Evolutionary conservation across 2,113 vertebrate species (phyloP).

Genomic region (Catharus bicknelli): DNA sequence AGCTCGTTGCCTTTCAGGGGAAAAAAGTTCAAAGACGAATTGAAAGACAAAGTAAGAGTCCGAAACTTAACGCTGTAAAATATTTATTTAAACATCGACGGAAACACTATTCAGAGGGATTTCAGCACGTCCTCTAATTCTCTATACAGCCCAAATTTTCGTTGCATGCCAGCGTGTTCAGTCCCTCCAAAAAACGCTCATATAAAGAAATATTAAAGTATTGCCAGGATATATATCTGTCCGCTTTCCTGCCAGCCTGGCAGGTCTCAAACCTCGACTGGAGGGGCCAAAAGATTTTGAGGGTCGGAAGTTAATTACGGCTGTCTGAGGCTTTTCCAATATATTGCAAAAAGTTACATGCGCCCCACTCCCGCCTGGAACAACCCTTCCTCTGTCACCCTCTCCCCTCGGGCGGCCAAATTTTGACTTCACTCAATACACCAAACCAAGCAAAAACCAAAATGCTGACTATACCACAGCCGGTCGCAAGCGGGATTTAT

Average conservation of each 20-base stretch:
- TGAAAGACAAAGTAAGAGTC: neutral
- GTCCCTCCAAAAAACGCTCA: neutral
- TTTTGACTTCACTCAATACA: neutral
- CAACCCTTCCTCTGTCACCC: neutral
- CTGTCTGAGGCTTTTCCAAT: neutral
- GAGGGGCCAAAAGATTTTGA: neutral
- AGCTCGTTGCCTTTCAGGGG: neutral
- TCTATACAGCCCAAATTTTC: neutral
- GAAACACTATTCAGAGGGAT: neutral
- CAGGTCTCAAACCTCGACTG: neutral
- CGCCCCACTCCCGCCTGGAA: neutral
- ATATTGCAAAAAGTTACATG: neutral
- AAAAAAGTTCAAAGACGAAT: neutral
- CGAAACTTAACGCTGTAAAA: neutral
- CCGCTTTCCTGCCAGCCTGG: neutral
- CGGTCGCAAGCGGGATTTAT: neutral
- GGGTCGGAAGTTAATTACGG: neutral
- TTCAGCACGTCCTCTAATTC: neutral
- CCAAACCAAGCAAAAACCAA: neutral
- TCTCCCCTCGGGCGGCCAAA: neutral
- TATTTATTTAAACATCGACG: neutral
- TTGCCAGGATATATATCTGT: neutral
- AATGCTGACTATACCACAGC: rapidly evolving
- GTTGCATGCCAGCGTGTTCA: neutral
- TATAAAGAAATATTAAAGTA: neutral